Conservation (phyloP, 1,140 invertebrate species). For the Saccostrea cuccullata region DNA sequence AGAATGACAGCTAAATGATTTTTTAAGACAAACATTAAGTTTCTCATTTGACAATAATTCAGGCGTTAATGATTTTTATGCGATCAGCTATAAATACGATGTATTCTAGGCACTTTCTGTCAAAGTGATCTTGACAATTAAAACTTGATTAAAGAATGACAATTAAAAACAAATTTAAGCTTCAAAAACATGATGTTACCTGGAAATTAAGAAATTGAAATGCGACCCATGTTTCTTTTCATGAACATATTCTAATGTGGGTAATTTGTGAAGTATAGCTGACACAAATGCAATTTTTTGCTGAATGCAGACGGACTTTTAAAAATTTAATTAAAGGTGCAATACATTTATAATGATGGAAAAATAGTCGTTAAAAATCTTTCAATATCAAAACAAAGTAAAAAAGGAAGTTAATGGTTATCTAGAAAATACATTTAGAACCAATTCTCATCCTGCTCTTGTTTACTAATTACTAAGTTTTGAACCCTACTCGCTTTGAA, state of each 20-base stretch:
- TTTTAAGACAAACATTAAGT: not conserved
- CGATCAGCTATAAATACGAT: not conserved
- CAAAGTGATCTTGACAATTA: constrained; percentile 10
- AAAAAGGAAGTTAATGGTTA: too few relatives aligned
- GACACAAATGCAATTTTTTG: too few relatives aligned
- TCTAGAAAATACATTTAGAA: too few relatives aligned
- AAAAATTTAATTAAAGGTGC: too few relatives aligned
- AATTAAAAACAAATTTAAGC: constrained; percentile 17
- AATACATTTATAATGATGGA: too few relatives aligned
- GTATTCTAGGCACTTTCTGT: not conserved
- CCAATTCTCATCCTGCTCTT: too few relatives aligned
- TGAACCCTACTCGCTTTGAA: too few relatives aligned
- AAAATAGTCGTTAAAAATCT: too few relatives aligned
- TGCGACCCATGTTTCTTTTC: not conserved
- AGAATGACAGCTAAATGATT: constrained; percentile 2
- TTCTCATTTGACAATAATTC: not conserved
- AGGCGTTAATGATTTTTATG: not conserved
- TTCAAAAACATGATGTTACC: not conserved
- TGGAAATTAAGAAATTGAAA: not conserved
- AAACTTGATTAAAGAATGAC: not conserved
- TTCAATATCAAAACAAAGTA: too few relatives aligned
- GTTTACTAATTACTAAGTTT: too few relatives aligned
- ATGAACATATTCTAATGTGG: not conserved
- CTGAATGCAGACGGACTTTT: too few relatives aligned
- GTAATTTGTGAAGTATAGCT: not conserved